Evolutionary conservation across 2,888 invertebrate species (phyloP).

Genomic region (Brenthis ino): DNA sequence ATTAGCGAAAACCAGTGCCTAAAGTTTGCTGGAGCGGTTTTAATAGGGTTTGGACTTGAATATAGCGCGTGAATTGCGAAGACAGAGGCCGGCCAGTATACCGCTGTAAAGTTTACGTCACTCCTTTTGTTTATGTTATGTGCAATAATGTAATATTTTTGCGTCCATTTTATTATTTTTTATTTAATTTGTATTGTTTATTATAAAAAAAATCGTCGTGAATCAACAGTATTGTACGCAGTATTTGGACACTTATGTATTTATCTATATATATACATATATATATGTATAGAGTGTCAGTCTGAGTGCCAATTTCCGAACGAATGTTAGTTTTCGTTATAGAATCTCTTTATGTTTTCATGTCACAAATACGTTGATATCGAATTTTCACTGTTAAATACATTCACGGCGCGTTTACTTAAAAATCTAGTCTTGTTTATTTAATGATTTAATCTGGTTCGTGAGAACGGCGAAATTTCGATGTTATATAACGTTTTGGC

Average conservation of each 20-base stretch:
- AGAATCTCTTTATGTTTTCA: not conserved
- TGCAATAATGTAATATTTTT: conserved; percentile 80
- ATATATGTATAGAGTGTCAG: not conserved
- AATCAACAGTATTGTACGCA: conserved; percentile 64
- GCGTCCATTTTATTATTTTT: conserved; percentile 69
- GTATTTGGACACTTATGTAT: conserved; percentile 64
- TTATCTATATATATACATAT: not conserved
- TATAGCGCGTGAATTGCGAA: conserved; percentile 13
- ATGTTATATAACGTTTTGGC: conserved; percentile 54
- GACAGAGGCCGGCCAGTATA: conserved; percentile 50
- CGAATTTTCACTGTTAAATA: conserved; percentile 42
- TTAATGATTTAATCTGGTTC: conserved; percentile 56
- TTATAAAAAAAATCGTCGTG: conserved; percentile 55
- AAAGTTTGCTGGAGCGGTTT: conserved; percentile 60
- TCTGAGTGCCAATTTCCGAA: no score
- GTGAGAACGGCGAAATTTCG: conserved; percentile 47
- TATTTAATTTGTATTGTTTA: conserved; percentile 45
- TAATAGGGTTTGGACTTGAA: conserved; percentile 57
- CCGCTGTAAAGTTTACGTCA: conserved; percentile 42
- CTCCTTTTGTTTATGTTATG: conserved; percentile 55
- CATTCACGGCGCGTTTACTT: conserved; percentile 75
- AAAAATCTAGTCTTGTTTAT: conserved; percentile 73
- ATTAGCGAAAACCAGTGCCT: conserved; percentile 78
- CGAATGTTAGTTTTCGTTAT: no score
- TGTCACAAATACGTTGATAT: not conserved